Base-by-base conservation (phyloP, 2,888 invertebrate species). In the Pedicia rivosa region DNA sequence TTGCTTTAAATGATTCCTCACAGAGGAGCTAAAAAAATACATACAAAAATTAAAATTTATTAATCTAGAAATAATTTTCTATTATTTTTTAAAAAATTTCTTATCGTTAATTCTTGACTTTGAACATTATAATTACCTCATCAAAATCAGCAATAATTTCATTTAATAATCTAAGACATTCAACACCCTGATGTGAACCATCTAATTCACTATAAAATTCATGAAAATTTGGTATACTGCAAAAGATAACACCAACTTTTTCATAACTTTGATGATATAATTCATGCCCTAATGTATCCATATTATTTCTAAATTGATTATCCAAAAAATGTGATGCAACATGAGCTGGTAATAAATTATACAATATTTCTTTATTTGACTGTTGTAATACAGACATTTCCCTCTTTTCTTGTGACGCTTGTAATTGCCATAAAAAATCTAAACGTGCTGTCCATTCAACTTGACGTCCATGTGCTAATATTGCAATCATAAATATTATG, bases 101-200 rank as follows among this genome's bases (percentile, higher is more conserved):
- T n/a, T 33, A 12, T 17, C 10, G n/a, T 26, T 9, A 35, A 36
- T n/a, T n/a, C n/a, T n/a, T n/a, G n/a, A n/a, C n/a, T n/a, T n/a
- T n/a, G n/a, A n/a, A n/a, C n/a, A n/a, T 26, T 12, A 32, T 27
- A 49, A 50, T 51, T 46, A 81, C 81, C 72, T 88, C 87, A 64
- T 91, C 91, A 65, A 91, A 91, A 62, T 90, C 90, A 2, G 86
- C 86, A 38, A 91, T 88, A 47, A 91, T 88, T 59, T 91, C 90
- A 56, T 91, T 90, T 9, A 91, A 70, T 43, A 90, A 67, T 42
- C 88, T 63, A 38, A 91, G 65, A 56, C 88, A 90, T 62, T 90
- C 90, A 53, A 87, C 75, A 2, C 88, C 88, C 62, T 88, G 87
- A 63, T 87, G 87, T 57, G 87, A 88, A 13, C 86, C 87, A 57